Percentiles rank a stretch among this genome's conserved stretches.
These are phyloP conservation scores for Oryzias dopingdopingensis DNA, from an alignment of 2,797 vertebrate genomes.

Conservation along the genomic window DNA sequence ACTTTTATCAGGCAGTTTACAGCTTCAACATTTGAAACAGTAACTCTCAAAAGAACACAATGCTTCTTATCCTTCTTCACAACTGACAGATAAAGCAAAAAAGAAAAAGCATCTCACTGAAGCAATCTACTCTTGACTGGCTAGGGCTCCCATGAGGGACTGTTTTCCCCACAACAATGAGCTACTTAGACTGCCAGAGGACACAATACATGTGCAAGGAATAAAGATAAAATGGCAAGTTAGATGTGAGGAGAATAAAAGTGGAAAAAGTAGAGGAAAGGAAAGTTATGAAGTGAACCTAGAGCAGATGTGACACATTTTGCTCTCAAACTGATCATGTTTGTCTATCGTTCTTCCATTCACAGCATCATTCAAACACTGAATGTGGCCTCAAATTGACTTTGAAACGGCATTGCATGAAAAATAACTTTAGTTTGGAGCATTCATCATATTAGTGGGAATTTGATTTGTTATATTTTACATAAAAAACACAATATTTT, in stretches of 20 bases:
- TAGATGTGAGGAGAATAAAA: constrained; percentile 36
- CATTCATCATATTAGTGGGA: too few relatives aligned
- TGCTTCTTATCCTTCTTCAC: constrained; percentile 57
- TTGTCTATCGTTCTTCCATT: too few relatives aligned
- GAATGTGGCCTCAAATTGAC: neutral
- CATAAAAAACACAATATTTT: too few relatives aligned
- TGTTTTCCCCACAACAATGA: constrained; percentile 64
- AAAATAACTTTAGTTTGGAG: too few relatives aligned
- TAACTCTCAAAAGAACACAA: constrained; percentile 48
- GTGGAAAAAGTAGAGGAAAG: constrained; percentile 19
- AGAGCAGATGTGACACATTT: constrained; percentile 45
- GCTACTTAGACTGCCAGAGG: constrained; percentile 71
- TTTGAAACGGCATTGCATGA: too few relatives aligned
- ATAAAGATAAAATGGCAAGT: constrained; percentile 58
- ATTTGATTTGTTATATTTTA: too few relatives aligned
- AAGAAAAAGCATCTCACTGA: constrained; percentile 49
- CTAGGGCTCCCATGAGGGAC: constrained; percentile 56
- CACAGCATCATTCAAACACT: constrained; percentile 12
- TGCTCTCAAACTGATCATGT: constrained; percentile 12
- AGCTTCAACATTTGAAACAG: constrained; percentile 51
- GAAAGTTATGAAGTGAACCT: constrained; percentile 43
- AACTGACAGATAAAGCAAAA: constrained; percentile 59
- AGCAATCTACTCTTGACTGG: constrained; percentile 61
- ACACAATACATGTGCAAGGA: constrained; percentile 59
- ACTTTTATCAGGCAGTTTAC: constrained; percentile 25